phyloP scores from a whole-genome alignment of 2,888 invertebrate genomes.

The Chorisops tibialis region DNA sequence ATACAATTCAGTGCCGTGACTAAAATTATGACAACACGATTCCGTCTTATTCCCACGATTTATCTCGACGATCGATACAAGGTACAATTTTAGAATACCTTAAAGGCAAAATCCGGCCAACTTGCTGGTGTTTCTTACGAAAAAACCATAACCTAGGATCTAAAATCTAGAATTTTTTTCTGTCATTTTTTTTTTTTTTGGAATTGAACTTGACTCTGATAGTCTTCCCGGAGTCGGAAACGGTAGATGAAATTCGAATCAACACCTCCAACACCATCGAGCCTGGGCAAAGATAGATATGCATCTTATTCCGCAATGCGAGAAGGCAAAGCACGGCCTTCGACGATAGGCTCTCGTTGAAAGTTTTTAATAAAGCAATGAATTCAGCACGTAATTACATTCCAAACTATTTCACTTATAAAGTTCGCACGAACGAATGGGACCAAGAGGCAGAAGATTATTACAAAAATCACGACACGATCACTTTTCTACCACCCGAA shows the following conservation, averaged over 20 bases:
- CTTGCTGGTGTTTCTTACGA: too few species aligned
- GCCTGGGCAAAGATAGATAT: neutral
- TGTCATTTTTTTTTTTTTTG: too few species aligned
- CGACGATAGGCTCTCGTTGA: neutral
- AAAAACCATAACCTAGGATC: too few species aligned
- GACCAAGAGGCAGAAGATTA: constrained; percentile 26
- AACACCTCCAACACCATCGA: constrained; percentile 20
- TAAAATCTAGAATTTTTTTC: constrained; percentile 7
- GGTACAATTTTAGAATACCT: constrained; percentile 11
- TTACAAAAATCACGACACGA: constrained; percentile 33
- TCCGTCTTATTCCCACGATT: constrained; percentile 33
- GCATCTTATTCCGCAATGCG: neutral
- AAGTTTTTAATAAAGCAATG: constrained; percentile 33
- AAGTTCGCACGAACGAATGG: constrained; percentile 23
- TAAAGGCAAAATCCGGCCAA: constrained; percentile 2
- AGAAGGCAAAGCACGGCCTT: neutral
- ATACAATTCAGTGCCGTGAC: constrained; percentile 26
- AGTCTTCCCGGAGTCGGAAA: too few species aligned
- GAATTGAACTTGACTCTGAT: constrained; percentile 8
- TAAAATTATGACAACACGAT: constrained; percentile 33
- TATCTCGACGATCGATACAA: constrained; percentile 18
- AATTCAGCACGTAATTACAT: constrained; percentile 32
- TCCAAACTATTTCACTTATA: constrained; percentile 31
- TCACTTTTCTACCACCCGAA: constrained; percentile 22
- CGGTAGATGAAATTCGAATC: constrained; percentile 5